Evolutionary conservation across 2,797 vertebrate species (phyloP), one percentile per base, ranked within the genome.

Genomic region (Taenioides sp.): DNA sequence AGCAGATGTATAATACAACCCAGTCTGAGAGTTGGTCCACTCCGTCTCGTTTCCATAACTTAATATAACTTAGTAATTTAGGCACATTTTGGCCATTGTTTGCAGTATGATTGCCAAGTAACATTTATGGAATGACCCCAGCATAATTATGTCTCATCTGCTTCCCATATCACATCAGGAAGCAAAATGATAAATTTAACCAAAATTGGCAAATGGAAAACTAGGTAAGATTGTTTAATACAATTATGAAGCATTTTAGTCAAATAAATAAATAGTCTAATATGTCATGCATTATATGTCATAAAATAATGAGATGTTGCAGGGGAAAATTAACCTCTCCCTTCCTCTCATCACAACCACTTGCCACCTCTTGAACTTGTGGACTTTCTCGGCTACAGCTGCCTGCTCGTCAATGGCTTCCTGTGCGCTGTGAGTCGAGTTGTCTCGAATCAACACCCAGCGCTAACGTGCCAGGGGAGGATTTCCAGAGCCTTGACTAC

Each of bases 401-500:
- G 88, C 74, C 87, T 75, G 70, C 71, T 73, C 79, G 76, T 74
- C 80, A 90, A 90, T 69, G 75, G 75, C 85, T 90, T 82, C 84
- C 87, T 61, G 68, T 82, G 82, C 74, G 18, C 86, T 82, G 69
- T 67, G 83, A 77, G 79, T 73, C 25, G 73, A 76, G 81, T 74
- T 55, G 75, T 80, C 84, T 78, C 73, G 82, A 72, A 80, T 80
- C 80, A 88, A 93, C 90, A 90, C 86, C 86, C 84, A 74, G 78
- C 22, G 69, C 74, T 82, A 88, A 91, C 74, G 85, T 93, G 92
- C 90, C 88, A 90, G 75, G 77, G 87, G 91, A 94, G 72, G 83
- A 92, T 87, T 92, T 93, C 91, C 92, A 93, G 90, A 93, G 79
- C 84, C 82, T 80, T 77, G 72, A 18, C 62, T 78, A 70, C 81